Evolutionary conservation across 1,140 invertebrate species (phyloP), one percentile per base, ranked within the genome.

Genomic region (Zeugodacus cucurbitae): DNA sequence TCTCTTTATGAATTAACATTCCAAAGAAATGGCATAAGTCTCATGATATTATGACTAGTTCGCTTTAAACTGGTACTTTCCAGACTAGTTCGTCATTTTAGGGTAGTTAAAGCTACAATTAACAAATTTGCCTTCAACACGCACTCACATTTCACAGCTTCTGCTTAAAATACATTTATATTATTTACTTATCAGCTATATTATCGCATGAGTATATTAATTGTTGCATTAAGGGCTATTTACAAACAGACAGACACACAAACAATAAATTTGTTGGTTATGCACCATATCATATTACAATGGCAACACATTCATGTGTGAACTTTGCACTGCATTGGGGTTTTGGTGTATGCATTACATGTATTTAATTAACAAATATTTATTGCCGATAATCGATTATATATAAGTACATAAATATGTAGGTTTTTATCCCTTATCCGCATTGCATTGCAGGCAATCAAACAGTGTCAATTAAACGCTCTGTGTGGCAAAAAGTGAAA

Each of bases 321-420:
- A n/a, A 62, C 58, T 62, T 62, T 62, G 22, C n/a, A 62, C 58
- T 62, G n/a, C 10, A 10, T 26, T 26, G 3, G 22, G 22, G 7
- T 26, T 26, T 74, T n/a, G 11, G 37, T 74, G 41, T 34, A 48
- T n/a, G 41, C 41, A 82, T 82, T 82, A 82, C 41, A 82, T 82
- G 34, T 54, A 54, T 48, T 48, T 82, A 82, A 44, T 48, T 82
- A 82, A 54, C 41, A 48, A 82, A 82, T 82, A 82, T 82, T 82
- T 82, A 82, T 82, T 82, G 41, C 41, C 26, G n/a, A n/a, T 82
- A 82, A 82, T 48, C 41, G 37, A 29, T 82, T 82, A 48, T 17
- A 29, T 29, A 22, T 29, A n/a, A n/a, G n/a, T n/a, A n/a, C n/a
- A n/a, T n/a, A n/a, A n/a, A 54, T 54, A 7, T 41, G 34, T n/a